Evolutionary conservation across 2,888 invertebrate species (phyloP), one percentile per base, ranked within the genome.

Genomic region (Linnaemya tessellans): DNA sequence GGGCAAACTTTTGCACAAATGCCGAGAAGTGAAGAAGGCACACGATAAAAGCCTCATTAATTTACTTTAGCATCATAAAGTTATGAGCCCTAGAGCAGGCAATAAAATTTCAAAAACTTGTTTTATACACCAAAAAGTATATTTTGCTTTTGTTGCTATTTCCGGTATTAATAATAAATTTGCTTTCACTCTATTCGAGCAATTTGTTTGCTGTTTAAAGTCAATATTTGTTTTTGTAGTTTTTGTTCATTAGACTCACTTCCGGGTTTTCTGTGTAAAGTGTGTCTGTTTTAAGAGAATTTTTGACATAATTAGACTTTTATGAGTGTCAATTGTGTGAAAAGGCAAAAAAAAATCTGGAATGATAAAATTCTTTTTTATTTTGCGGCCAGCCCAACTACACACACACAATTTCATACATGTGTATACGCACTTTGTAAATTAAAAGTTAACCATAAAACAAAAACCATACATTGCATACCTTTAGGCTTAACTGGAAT

Each of bases 401-500:
- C 25, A 51, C 25, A 43, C 62, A 8, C 13, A 38, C n/a, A 13
- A 18, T 41, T 18, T 41, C 11, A 62, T 35, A 73, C 10, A 10
- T 51, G 22, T 22, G 15, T 56, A 51, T 25, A 58, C 18, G 20
- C 3, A 10, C 22, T 41, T 13, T 13, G 18, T 43, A 54, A 65
- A 43, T 65, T 56, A 58, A 79, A 70, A 79, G 38, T 46, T 35
- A 60, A 51, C 49, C 49, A 18, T 51, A 2, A 20, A 70, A 30
- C 38, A 56, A 35, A 43, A 49, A 56, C 15, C 67, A 38, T 71
- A 35, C 25, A 49, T 56, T 35, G 80, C 71, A 74, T 81, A 68
- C 80, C 67, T 81, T 81, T 68, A 43, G 80, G 80, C 80, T 74
- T 54, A 35, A 60, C 15, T 49, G 49, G 15, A 3, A 30, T 56